A percentile compares a stretch with the other conserved stretches of the same genome.
These are phyloP conservation scores for Drosophila dives DNA, from an alignment of 2,888 invertebrate genomes.

Conservation along the genomic window DNA sequence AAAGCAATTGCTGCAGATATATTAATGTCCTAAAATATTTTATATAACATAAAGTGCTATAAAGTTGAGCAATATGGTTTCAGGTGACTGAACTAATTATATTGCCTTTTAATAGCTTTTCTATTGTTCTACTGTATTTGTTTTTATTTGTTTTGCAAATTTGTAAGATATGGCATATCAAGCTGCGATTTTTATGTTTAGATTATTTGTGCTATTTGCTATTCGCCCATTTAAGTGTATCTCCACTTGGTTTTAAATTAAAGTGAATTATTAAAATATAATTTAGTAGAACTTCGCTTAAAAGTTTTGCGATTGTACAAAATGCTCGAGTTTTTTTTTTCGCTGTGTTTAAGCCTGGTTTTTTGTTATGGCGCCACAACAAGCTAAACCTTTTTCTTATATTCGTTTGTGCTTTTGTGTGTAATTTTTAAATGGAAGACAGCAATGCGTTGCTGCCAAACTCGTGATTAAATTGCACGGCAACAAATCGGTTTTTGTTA, in stretches of 20 bases:
- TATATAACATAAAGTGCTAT: neutral
- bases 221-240: neutral
- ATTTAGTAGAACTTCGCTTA: neutral
- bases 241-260: neutral
- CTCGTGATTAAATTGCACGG: conserved; percentile 57
- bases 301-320: neutral
- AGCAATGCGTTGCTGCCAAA: conserved; percentile 14
- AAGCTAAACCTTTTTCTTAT: neutral
- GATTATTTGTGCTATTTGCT: neutral
- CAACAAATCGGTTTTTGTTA: conserved; percentile 36
- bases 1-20: neutral
- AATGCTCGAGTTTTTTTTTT: neutral
- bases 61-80: neutral
- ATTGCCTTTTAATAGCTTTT: neutral
- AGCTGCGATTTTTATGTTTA: neutral
- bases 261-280: neutral
- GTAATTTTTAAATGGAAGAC: neutral
- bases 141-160: neutral
- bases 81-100: neutral
- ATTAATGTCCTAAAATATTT: neutral
- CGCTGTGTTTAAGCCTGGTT: neutral
- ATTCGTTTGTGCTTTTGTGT: neutral
- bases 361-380: conserved; percentile 1
- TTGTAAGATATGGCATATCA: neutral
- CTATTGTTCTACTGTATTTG: neutral